These are phyloP conservation scores for Apis laboriosa DNA, from an alignment of 1,140 invertebrate species.

Conservation along the genomic window DNA sequence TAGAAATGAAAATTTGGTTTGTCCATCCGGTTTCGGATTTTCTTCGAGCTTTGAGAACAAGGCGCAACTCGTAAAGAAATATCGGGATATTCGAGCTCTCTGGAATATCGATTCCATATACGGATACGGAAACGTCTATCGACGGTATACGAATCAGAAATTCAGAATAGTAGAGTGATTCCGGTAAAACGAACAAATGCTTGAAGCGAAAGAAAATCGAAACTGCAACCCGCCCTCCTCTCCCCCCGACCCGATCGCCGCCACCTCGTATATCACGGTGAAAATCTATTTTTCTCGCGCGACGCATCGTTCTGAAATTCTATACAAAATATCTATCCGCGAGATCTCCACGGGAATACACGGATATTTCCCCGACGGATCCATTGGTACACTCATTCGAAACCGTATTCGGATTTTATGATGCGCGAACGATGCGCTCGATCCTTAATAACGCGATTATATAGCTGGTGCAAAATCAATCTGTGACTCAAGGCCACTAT, in stretches of 20 bases:
- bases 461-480: background rate
- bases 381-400: background rate
- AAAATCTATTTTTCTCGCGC: conserved; percentile 41
- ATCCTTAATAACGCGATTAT: background rate
- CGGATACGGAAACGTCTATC: background rate
- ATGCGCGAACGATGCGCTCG: background rate
- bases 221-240: background rate
- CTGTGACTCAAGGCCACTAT: no score
- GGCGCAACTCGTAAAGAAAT: background rate
- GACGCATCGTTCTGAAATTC: conserved; percentile 18
- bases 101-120: conserved; percentile 18
- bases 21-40: background rate
- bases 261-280: conserved; percentile 26
- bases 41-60: background rate
- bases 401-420: background rate
- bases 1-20: background rate
- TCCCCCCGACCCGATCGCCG: conserved; percentile 14
- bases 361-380: background rate
- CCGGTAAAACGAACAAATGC: conserved; percentile 21
- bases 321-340: conserved; percentile 7
- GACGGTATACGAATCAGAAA: conserved; percentile 4
- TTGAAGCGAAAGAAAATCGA: conserved; percentile 28
- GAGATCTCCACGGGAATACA: background rate
- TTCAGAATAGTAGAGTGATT: conserved; percentile 23
- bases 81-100: background rate